Evolutionary conservation across 2,888 invertebrate genomes (phyloP).

Genomic region (Acheta domesticus): DNA sequence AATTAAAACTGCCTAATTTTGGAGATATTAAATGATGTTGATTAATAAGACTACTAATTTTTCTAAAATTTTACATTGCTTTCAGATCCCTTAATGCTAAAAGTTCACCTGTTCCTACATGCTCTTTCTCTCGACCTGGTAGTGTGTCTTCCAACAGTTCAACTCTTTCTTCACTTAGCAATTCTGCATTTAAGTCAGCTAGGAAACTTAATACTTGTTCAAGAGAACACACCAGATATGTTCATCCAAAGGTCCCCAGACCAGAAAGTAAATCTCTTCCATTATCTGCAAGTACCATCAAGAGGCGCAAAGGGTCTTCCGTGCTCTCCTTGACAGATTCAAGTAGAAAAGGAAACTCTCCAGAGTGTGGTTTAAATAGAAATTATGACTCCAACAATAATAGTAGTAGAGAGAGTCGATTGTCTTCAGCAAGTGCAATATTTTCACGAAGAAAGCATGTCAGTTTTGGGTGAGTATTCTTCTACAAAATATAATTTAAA

Average conservation of each 20-base stretch:
- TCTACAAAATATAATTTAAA: not conserved
- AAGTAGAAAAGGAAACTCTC: slow-evolving; percentile 20
- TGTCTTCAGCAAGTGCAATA: slow-evolving; percentile 4
- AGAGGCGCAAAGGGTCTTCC: slow-evolving; percentile 2
- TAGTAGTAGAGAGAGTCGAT: slow-evolving; percentile 26
- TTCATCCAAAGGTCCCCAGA: not conserved
- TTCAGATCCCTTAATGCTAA: not conserved
- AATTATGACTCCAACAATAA: slow-evolving; percentile 32
- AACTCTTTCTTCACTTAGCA: slow-evolving; percentile 18
- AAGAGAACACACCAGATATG: not conserved
- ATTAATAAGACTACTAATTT: too few species aligned
- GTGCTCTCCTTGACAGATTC: not conserved
- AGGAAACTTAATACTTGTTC: not conserved
- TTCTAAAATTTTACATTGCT: not conserved
- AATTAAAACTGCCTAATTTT: too few species aligned
- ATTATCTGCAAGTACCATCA: not conserved
- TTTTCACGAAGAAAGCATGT: slow-evolving; percentile 32
- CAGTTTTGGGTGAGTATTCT: slow-evolving; percentile 32
- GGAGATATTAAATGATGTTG: too few species aligned
- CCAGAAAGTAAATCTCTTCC: slow-evolving; percentile 4
- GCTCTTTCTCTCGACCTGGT: not conserved
- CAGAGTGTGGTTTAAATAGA: slow-evolving; percentile 18
- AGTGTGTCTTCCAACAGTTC: slow-evolving; percentile 20
- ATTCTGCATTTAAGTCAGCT: slow-evolving; percentile 18
- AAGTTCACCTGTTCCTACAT: not conserved